These are phyloP conservation scores for Eriocheir sinensis DNA, from an alignment of 1,140 invertebrate genomes.

Conservation along the genomic window DNA sequence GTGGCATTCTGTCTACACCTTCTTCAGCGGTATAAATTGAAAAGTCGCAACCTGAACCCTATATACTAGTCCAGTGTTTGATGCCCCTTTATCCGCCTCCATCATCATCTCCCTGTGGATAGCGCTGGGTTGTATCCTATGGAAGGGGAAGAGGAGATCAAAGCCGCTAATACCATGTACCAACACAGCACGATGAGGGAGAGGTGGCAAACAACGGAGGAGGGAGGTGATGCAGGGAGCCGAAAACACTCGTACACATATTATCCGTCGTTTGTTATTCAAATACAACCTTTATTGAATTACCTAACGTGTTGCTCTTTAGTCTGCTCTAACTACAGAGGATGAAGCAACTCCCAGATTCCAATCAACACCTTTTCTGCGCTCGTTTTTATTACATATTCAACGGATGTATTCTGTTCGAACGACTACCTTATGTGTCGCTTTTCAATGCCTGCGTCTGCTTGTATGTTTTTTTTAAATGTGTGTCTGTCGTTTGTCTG, in stretches of 20 bases:
- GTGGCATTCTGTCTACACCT: no score
- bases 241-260: background rate
- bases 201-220: background rate
- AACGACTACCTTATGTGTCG: background rate
- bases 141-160: background rate
- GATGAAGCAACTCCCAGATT: background rate
- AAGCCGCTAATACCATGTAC: background rate
- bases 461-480: background rate
- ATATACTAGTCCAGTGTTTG: no score
- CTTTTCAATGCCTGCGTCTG: background rate
- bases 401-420: background rate
- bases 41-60: no score
- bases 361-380: background rate
- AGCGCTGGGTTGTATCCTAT: background rate
- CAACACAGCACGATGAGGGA: background rate
- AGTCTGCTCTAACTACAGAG: constrained; percentile 4
- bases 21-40: no score
- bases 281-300: background rate
- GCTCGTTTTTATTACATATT: background rate
- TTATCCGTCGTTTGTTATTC: background rate
- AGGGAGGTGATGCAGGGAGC: background rate
- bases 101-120: no score
- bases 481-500: background rate
- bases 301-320: background rate
- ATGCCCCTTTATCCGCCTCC: no score